A percentile compares a stretch with the other conserved stretches of the same genome.
Conservation (phyloP, 1,140 invertebrate genomes). For the Muscidifurax raptorellus region DNA sequence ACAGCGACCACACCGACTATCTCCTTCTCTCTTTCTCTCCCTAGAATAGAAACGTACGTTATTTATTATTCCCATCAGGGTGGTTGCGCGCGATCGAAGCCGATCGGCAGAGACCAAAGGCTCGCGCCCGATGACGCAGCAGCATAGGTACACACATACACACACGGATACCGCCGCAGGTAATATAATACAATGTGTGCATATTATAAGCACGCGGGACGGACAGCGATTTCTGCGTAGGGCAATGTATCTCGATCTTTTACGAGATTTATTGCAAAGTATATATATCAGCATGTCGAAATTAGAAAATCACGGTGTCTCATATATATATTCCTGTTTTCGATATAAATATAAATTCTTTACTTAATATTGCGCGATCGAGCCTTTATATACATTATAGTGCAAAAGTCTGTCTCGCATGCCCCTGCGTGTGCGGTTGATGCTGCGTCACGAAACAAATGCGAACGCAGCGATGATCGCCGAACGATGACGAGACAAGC, state of each 20-base stretch:
- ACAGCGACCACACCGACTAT: slow-evolving; percentile 7
- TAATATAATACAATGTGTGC: not conserved
- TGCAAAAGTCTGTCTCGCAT: not conserved
- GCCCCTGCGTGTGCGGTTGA: not conserved
- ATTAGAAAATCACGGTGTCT: not conserved
- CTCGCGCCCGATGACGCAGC: slow-evolving; percentile 65
- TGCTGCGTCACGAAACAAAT: slow-evolving; percentile 43
- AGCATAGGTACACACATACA: slow-evolving; percentile 59
- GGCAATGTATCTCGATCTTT: not conserved
- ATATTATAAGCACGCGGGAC: not conserved
- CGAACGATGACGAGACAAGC: slow-evolving; percentile 60
- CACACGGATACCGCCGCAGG: not conserved
- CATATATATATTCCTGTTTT: not conserved
- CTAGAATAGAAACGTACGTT: slow-evolving; percentile 57
- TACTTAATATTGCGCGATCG: too few relatives aligned
- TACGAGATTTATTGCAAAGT: not conserved
- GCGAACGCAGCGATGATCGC: slow-evolving; percentile 49
- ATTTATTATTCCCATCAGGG: slow-evolving; percentile 73
- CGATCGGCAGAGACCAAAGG: slow-evolving; percentile 62
- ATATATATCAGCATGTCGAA: not conserved
- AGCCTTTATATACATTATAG: not conserved
- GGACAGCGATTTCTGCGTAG: not conserved
- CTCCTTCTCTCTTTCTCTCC: slow-evolving; percentile 55
- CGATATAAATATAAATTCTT: not conserved
- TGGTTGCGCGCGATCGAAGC: slow-evolving; percentile 50